Conservation (phyloP, 2,888 invertebrate species). For the Eupithecia pulchellata region DNA sequence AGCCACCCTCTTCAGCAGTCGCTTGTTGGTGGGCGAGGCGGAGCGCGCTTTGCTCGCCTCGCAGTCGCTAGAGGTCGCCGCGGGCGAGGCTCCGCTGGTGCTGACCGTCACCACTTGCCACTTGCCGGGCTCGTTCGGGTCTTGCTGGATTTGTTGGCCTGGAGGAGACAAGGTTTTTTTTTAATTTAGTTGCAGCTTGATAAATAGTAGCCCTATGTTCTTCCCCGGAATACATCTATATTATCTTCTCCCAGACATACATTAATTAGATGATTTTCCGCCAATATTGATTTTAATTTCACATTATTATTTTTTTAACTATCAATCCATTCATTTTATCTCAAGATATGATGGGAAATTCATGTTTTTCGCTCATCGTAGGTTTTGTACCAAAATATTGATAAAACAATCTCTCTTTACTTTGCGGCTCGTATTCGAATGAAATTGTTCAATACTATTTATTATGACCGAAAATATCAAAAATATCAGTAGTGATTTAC, state of each 20-base stretch:
- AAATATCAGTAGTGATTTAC: background rate
- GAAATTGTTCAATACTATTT: too few species aligned
- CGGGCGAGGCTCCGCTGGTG: slow-evolving; percentile 46
- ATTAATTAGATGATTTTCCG: too few species aligned
- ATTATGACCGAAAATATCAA: too few species aligned
- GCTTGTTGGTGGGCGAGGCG: slow-evolving; percentile 64
- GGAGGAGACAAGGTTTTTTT: background rate
- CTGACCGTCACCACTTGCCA: slow-evolving; percentile 90
- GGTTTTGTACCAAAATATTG: too few species aligned
- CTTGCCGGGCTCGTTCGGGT: slow-evolving; percentile 92
- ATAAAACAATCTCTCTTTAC: too few species aligned
- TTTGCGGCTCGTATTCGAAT: too few species aligned
- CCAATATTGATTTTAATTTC: too few species aligned
- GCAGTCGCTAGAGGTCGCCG: slow-evolving; percentile 61
- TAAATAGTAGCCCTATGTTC: background rate
- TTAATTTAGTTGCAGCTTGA: background rate
- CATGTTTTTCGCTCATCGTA: too few species aligned
- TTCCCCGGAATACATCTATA: background rate
- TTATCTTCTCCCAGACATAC: background rate
- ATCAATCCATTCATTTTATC: too few species aligned
- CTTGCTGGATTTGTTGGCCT: slow-evolving; percentile 91
- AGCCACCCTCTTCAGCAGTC: slow-evolving; percentile 93
- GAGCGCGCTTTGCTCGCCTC: slow-evolving; percentile 68
- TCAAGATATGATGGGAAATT: too few species aligned
- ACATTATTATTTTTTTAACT: background rate